A percentile compares a stretch with the other conserved stretches of the same genome.
Evolutionary conservation across 2,888 invertebrate species (phyloP).

Genomic region (Dynastes tityus): DNA sequence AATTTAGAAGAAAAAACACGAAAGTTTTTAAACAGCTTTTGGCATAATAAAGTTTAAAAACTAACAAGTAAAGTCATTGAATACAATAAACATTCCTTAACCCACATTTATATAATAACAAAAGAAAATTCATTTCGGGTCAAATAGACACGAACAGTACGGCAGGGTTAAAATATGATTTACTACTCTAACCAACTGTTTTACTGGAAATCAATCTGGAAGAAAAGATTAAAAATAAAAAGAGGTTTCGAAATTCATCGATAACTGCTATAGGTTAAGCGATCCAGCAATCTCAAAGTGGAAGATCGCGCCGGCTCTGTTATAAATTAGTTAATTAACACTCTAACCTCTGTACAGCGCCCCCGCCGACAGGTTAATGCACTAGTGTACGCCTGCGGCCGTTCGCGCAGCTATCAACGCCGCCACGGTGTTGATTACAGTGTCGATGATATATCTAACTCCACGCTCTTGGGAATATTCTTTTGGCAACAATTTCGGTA

Average conservation of each 20-base stretch:
- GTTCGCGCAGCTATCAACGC: slow-evolving; percentile 36
- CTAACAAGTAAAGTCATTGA: no score
- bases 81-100: no score
- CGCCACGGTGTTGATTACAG: slow-evolving; percentile 41
- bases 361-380: slow-evolving; percentile 64
- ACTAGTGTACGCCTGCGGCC: slow-evolving; percentile 52
- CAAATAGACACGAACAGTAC: no score
- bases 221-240: background rate
- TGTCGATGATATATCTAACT: slow-evolving; percentile 2
- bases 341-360: slow-evolving; percentile 63
- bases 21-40: no score
- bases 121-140: no score
- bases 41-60: no score
- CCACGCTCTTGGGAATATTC: slow-evolving; percentile 20
- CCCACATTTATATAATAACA: no score
- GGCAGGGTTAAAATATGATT: no score
- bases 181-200: no score
- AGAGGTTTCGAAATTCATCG: slow-evolving; percentile 1
- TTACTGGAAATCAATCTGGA: no score
- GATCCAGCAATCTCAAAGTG: slow-evolving; percentile 25
- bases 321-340: slow-evolving; percentile 67
- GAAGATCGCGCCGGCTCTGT: slow-evolving; percentile 56
- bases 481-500: slow-evolving; percentile 28
- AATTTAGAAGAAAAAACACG: no score
- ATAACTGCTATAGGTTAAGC: background rate